Conservation (phyloP, 2,797 vertebrate species). For the Triplophysa bombifrons region DNA sequence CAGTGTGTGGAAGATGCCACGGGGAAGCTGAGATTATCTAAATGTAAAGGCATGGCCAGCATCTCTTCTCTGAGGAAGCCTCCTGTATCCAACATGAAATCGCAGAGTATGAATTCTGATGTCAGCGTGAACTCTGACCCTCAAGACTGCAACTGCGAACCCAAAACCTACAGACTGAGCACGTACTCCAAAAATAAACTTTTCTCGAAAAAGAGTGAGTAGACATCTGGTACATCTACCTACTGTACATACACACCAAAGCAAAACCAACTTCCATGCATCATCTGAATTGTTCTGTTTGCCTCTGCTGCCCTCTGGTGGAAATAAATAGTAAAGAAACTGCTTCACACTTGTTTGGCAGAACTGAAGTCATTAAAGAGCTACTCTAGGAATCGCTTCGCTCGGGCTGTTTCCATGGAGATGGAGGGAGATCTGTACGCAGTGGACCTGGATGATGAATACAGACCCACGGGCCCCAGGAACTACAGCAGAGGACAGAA, state of each 20-base stretch:
- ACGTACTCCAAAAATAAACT: slow-evolving; percentile 80
- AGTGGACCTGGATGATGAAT: slow-evolving; percentile 70
- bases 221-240: neutral
- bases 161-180: slow-evolving; percentile 72
- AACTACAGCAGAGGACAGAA: slow-evolving; percentile 72
- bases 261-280: neutral
- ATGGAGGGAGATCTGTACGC: slow-evolving; percentile 70
- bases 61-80: slow-evolving; percentile 54
- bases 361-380: slow-evolving; percentile 85
- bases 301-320: slow-evolving; percentile 42
- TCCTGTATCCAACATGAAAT: slow-evolving; percentile 77
- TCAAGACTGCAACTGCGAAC: slow-evolving; percentile 79
- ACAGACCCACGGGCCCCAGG: slow-evolving; percentile 65
- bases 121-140: slow-evolving; percentile 39
- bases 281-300: neutral
- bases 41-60: slow-evolving; percentile 81
- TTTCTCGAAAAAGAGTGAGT: slow-evolving; percentile 90
- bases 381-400: slow-evolving; percentile 83
- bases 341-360: slow-evolving; percentile 60
- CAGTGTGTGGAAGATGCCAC: slow-evolving; percentile 91
- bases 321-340: neutral
- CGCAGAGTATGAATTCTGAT: slow-evolving; percentile 60
- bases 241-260: neutral
- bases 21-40: slow-evolving; percentile 88
- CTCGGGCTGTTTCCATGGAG: slow-evolving; percentile 78